These are phyloP conservation scores for Cryptoblepharus egeriae DNA, from an alignment of 2,797 vertebrate species.

Conservation along the genomic window DNA sequence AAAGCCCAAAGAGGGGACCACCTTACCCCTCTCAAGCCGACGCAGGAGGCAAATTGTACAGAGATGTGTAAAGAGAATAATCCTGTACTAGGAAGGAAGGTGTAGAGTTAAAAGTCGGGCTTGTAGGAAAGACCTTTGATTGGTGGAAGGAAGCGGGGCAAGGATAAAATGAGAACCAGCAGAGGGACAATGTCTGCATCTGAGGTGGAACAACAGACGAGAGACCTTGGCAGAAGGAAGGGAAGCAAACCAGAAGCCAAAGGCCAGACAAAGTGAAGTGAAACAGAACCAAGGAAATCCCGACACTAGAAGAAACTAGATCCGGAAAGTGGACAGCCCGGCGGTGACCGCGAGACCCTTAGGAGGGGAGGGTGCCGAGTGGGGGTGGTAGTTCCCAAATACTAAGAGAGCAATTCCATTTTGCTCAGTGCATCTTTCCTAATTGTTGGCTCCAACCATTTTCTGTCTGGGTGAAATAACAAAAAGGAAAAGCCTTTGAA, in stretches of 20 bases:
- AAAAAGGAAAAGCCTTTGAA: background rate
- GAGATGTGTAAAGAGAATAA: background rate
- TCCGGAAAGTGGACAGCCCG: conserved; percentile 7
- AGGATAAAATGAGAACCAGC: background rate
- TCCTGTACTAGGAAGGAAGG: background rate
- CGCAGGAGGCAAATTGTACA: background rate
- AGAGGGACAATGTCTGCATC: background rate
- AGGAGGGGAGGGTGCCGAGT: background rate
- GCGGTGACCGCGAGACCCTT: background rate
- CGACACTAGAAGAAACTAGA: background rate
- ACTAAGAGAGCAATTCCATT: background rate
- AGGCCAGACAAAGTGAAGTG: conserved; percentile 2
- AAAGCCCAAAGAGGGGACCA: accelerated
- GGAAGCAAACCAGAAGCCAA: conserved; percentile 11
- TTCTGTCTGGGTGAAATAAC: conserved; percentile 9
- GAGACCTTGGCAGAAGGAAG: conserved; percentile 40
- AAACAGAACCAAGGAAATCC: conserved; percentile 9
- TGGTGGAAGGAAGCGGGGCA: background rate
- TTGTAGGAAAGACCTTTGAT: background rate
- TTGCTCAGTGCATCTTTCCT: background rate
- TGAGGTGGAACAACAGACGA: conserved; percentile 1
- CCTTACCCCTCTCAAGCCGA: background rate
- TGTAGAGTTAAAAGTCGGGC: background rate
- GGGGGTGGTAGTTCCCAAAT: background rate
- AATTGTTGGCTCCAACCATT: conserved; percentile 11